Percentiles rank a stretch among this genome's conserved stretches.
Conservation (phyloP, 2,888 invertebrate species). For the Drosophila cracens region DNA sequence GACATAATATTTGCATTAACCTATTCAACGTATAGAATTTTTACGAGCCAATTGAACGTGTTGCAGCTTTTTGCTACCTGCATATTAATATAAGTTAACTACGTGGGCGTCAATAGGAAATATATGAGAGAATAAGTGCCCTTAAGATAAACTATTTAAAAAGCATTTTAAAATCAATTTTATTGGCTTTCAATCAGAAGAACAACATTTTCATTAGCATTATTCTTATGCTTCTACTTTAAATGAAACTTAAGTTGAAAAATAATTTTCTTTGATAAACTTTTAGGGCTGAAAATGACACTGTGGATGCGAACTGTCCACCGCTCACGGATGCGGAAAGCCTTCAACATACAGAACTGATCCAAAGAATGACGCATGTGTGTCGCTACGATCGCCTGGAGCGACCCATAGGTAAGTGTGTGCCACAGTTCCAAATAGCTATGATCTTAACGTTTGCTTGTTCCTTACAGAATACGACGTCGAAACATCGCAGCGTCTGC, state of each 20-base stretch:
- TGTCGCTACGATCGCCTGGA: conserved; percentile 84
- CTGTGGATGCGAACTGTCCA: conserved; percentile 78
- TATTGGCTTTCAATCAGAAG: background rate
- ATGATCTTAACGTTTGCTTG: background rate
- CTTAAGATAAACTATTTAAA: background rate
- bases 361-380: conserved; percentile 82
- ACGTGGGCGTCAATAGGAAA: background rate
- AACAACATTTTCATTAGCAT: background rate
- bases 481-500: conserved; percentile 60
- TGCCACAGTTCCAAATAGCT: background rate
- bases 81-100: conserved; percentile 19
- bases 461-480: conserved; percentile 44
- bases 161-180: background rate
- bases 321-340: conserved; percentile 77
- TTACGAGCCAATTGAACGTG: conserved; percentile 9
- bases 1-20: conserved; percentile 10
- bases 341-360: conserved; percentile 82
- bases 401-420: conserved; percentile 77
- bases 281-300: conserved; percentile 45
- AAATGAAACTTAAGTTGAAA: background rate
- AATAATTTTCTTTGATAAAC: background rate
- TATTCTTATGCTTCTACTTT: background rate
- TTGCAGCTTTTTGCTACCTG: conserved; percentile 15
- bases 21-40: background rate
- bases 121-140: background rate